Base-by-base conservation (phyloP, 1,140 invertebrate species). In the Aphelinus certus region DNA sequence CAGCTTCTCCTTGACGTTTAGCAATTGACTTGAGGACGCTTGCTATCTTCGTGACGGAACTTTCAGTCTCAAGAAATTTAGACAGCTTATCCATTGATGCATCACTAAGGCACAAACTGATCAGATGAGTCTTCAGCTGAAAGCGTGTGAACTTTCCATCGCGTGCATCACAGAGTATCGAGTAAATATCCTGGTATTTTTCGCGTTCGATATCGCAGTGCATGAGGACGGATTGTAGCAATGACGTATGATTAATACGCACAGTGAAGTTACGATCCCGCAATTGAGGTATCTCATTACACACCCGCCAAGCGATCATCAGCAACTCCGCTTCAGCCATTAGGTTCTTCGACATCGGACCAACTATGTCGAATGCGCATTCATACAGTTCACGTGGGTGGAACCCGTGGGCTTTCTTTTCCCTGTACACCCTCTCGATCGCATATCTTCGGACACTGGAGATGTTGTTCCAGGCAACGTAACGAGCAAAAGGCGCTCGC, bases 311-410 rank as follows among this genome's bases (percentile, higher is more conserved):
- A 0, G 93, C 90, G 46, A 96, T 89, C 7, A 90, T 91, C n/a
- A 97, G 86, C 1, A 97, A 83, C 84, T 98, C 96, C 2, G 95
- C 95, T 86, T 98, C 96, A 10, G 93, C 90, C 83, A 97, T 89
- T 6, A 94, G 86, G 77, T 92, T 92, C 66, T 90, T 91, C 75
- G 89, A 86, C 62, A 86, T 91, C 2, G 94, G 91, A 42, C 93
- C 94, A 7, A 98, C 93, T 76, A 98, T 96, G 84, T 99, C 97
- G 88, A 98, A 98, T 2, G 95, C 94, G 88, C 95, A 97, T 86
- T 98, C 96, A 73, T 93, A 93, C 4, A 95, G 89, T 88, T 98
- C 96, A 77, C 92, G 91, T 0, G 97, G 97, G 89, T 97, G 95
- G 80, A 95, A 93, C 6, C 95, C 95, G 79, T 91, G 91, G 51